Conservation (phyloP, 2,888 invertebrate species). For the Globia sparganii region DNA sequence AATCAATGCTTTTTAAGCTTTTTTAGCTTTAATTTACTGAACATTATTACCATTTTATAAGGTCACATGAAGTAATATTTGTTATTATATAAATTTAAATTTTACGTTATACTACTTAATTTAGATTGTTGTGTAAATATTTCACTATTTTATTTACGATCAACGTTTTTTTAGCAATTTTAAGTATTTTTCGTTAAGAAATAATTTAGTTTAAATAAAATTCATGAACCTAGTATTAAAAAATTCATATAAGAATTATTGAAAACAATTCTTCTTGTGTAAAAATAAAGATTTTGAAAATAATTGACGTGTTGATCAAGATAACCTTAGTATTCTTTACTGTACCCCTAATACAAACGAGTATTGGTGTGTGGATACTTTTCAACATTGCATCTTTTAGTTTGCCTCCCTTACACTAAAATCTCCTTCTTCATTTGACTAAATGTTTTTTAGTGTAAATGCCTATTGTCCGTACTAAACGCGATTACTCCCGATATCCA, state of each 20-base stretch:
- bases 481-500: no score
- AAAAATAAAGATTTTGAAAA: conserved; percentile 87
- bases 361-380: background rate
- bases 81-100: conserved; percentile 83
- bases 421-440: background rate
- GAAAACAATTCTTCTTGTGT: conserved; percentile 85
- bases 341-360: background rate
- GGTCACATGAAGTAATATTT: conserved; percentile 78
- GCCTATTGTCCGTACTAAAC: no score
- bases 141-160: conserved; percentile 82
- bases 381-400: background rate
- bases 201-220: conserved; percentile 74
- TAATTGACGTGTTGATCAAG: conserved; percentile 66
- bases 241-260: conserved; percentile 81
- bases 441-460: background rate
- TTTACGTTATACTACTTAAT: conserved; percentile 82
- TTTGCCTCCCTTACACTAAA: background rate
- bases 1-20: conserved; percentile 70
- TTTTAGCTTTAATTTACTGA: conserved; percentile 75
- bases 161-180: conserved; percentile 80
- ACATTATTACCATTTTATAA: conserved; percentile 73
- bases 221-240: conserved; percentile 80
- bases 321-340: conserved; percentile 58
- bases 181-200: conserved; percentile 78
- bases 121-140: conserved; percentile 88